A percentile compares a stretch with the other conserved stretches of the same genome.
These are phyloP conservation scores for Battus philenor DNA, from an alignment of 1,140 invertebrate genomes.

Conservation along the genomic window DNA sequence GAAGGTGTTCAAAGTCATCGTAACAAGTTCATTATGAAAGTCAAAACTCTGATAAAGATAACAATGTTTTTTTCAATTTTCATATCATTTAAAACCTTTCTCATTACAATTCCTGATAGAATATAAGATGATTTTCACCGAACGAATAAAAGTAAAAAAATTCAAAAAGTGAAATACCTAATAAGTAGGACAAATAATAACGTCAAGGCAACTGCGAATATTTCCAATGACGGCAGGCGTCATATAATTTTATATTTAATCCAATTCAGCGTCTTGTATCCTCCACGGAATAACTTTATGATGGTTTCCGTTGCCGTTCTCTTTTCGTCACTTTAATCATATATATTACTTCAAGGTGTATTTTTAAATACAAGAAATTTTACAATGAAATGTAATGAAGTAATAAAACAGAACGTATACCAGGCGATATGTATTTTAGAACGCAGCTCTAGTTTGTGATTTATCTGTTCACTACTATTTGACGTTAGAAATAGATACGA, in stretches of 20 bases:
- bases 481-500: no score
- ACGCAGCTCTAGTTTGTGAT: no score
- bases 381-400: background rate
- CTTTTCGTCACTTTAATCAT: background rate
- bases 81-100: no score
- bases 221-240: constrained; percentile 11
- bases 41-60: no score
- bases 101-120: background rate
- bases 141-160: background rate
- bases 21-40: no score
- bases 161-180: background rate
- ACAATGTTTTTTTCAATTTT: no score
- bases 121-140: background rate
- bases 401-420: no score
- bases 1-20: no score
- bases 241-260: constrained; percentile 17
- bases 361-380: no score
- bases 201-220: constrained; percentile 4
- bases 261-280: constrained; percentile 13
- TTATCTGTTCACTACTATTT: no score
- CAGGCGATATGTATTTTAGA: no score
- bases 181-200: constrained; percentile 16
- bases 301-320: background rate
- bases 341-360: no score
- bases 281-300: constrained; percentile 8